Conservation (phyloP, 1,140 invertebrate genomes). For the Homalodisca vitripennis region DNA sequence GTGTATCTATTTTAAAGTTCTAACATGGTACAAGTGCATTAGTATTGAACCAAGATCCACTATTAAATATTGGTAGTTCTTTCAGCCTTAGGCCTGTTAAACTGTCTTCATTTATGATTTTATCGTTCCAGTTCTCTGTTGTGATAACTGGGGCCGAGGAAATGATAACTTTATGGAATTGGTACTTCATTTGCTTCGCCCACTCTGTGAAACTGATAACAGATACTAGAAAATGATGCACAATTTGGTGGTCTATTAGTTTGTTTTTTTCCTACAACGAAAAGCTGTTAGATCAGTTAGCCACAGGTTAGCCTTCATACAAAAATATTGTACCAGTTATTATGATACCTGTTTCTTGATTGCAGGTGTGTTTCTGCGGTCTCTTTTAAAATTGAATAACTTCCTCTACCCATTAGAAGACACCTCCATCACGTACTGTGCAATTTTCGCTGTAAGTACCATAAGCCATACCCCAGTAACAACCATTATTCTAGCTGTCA, state of each 20-base stretch:
- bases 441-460: conserved; percentile 65
- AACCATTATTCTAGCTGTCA: too few relatives aligned
- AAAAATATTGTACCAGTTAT: neutral
- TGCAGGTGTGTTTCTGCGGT: conserved; percentile 69
- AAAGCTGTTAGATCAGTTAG: neutral
- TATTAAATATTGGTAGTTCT: too few relatives aligned
- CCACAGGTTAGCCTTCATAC: neutral
- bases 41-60: too few relatives aligned
- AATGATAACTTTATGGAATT: too few relatives aligned
- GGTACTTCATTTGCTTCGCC: too few relatives aligned
- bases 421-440: conserved; percentile 46
- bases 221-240: neutral
- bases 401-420: conserved; percentile 10
- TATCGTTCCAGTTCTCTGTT: neutral
- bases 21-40: too few relatives aligned
- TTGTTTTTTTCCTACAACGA: neutral
- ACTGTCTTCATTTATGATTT: neutral
- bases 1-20: too few relatives aligned
- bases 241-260: neutral
- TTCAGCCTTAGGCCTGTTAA: neutral
- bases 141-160: too few relatives aligned
- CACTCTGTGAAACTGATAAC: too few relatives aligned
- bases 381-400: conserved; percentile 58
- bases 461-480: too few relatives aligned
- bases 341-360: conserved; percentile 35